Base-by-base conservation (phyloP, 2,888 invertebrate species). In the Caenorhabditis macrosperma region DNA sequence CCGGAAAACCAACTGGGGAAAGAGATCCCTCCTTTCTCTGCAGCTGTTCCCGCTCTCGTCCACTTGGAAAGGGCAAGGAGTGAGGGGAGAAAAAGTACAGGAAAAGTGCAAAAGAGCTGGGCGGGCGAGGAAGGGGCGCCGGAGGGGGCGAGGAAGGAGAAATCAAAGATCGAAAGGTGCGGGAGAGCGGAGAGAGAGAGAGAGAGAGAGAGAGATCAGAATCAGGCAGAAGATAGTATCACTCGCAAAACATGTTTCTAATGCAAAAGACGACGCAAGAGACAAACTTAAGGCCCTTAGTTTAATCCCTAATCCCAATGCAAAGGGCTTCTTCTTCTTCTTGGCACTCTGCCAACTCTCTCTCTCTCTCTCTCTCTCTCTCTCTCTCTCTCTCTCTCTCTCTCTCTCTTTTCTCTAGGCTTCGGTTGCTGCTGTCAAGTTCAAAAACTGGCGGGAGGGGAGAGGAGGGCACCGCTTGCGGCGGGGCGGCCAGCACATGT, bases 271-370 rank as follows among this genome's bases (percentile, higher is more conserved):
- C 17, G 15, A 30, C 12, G 17, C 28, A 55, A 10, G 30, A 55
- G 17, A 33, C 50, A 46, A 46, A 46, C 2, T 20, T 22, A 52
- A 52, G 15, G 20, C 22, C 22, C 55, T 35, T 35, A 59, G 12
- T 22, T 26, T 15, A 12, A n/a, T n/a, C 28, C 28, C 20, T 5
- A 20, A 46, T 6, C 20, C 46, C 22, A 20, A 33, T 33, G 7
- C 33, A 10, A 7, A 17, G 46, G 10, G 26, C 50, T n/a, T 6
- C 4, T 9, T 33, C 55, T 22, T 30, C 22, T 33, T 20, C 57
- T 57, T 57, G 57, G 57, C 57, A 57, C 38, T 15, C 22, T 22
- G 57, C 55, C 55, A 55, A 35, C n/a, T n/a, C n/a, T n/a, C n/a
- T n/a, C n/a, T n/a, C n/a, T n/a, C n/a, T n/a, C n/a, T n/a, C n/a